phyloP scores from a whole-genome alignment of 2,888 invertebrate genomes.

The Limulus polyphemus region DNA sequence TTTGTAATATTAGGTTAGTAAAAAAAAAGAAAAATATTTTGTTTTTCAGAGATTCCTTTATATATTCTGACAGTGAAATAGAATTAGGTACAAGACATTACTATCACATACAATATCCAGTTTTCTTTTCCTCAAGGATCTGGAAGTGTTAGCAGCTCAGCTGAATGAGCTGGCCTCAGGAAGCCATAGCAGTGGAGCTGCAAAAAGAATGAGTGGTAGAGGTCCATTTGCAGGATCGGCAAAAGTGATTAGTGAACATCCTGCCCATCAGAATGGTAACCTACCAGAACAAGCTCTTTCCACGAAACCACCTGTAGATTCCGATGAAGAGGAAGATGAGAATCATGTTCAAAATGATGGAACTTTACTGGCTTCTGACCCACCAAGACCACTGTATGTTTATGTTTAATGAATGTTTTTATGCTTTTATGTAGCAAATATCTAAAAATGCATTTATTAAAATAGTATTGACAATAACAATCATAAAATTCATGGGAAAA shows the following conservation, averaged over 20 bases:
- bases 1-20: no score
- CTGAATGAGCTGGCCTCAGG: constrained; percentile 66
- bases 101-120: no score
- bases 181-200: constrained; percentile 10
- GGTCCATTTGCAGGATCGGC: not conserved
- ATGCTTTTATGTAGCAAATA: no score
- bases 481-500: no score
- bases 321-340: constrained; percentile 36
- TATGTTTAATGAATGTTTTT: not conserved
- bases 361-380: constrained; percentile 87
- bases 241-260: constrained; percentile 18
- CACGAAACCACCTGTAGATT: constrained; percentile 11
- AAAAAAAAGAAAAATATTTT: no score
- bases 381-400: constrained; percentile 54
- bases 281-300: constrained; percentile 27
- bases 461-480: no score
- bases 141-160: constrained; percentile 91
- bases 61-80: no score
- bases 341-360: constrained; percentile 52
- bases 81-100: no score
- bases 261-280: constrained; percentile 13
- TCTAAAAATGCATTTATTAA: no score
- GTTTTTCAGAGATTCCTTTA: no score
- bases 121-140: constrained; percentile 43
- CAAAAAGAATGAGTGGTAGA: not conserved